Conservation (phyloP, 2,888 invertebrate species). For the Drosophila tanythrix region DNA sequence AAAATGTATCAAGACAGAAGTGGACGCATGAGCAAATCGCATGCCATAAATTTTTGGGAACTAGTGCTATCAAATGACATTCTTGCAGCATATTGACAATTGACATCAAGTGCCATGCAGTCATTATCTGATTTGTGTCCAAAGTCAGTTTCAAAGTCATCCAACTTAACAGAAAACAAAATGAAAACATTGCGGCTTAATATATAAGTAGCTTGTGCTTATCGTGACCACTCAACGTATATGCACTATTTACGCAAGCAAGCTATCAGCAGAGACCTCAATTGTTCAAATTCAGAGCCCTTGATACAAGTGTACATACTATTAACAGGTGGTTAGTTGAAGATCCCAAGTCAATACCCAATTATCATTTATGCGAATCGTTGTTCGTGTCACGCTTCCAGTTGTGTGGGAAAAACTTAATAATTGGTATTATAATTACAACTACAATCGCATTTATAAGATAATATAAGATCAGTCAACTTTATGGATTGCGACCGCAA, state of each 20-base stretch:
- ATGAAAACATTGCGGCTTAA: conserved; percentile 22
- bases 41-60: conserved; percentile 12
- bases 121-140: conserved; percentile 30
- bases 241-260: conserved; percentile 33
- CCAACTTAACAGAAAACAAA: conserved; percentile 21
- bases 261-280: conserved; percentile 33
- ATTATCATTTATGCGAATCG: conserved; percentile 33
- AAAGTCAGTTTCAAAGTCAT: conserved; percentile 57
- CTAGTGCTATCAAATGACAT: background rate
- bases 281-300: conserved; percentile 24
- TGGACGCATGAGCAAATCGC: background rate
- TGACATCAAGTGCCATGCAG: conserved; percentile 10
- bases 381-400: conserved; percentile 32
- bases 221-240: conserved; percentile 45
- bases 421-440: conserved; percentile 32
- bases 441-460: conserved; percentile 21
- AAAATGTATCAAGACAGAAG: background rate
- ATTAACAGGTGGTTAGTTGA: conserved; percentile 15
- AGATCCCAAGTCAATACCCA: conserved; percentile 4
- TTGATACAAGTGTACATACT: conserved; percentile 23
- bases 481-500: conserved; percentile 25
- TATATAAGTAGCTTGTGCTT: conserved; percentile 30
- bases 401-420: conserved; percentile 43
- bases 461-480: conserved; percentile 40
- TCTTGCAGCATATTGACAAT: conserved; percentile 8